Conservation (phyloP, 2,797 vertebrate genomes). For the Lagocephalus sceleratus region DNA sequence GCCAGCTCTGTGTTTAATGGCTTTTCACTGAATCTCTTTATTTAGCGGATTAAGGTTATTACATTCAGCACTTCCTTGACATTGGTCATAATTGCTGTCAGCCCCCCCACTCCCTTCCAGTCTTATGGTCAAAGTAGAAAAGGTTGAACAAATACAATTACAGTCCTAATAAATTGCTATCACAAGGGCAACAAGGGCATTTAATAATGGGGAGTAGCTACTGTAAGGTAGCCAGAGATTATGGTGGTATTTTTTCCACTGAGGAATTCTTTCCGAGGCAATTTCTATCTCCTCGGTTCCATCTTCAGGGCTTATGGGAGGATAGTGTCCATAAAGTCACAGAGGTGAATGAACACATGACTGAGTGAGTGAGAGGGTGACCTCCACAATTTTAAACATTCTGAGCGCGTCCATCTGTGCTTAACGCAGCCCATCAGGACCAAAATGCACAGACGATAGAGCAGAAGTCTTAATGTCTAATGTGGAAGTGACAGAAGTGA, state of each 20-base stretch:
- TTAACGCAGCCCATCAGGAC: too few relatives aligned
- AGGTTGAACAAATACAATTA: conserved; percentile 34
- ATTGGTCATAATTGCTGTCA: conserved; percentile 10
- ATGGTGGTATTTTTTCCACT: conserved; percentile 36
- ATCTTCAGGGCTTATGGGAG: conserved; percentile 57
- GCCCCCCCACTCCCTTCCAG: conserved; percentile 6
- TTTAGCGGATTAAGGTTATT: conserved; percentile 25
- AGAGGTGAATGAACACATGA: conserved; percentile 36
- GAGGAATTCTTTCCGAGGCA: conserved; percentile 35
- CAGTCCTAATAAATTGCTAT: conserved; percentile 49
- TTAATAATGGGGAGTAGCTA: conserved; percentile 46
- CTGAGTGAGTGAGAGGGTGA: conserved; percentile 9
- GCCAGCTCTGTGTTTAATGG: conserved; percentile 21
- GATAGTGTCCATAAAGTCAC: conserved; percentile 57
- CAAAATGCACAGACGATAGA: too few relatives aligned
- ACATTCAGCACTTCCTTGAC: conserved; percentile 18
- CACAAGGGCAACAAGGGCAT: conserved; percentile 29
- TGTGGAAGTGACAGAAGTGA: too few relatives aligned
- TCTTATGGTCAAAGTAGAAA: conserved; percentile 28
- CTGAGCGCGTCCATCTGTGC: too few relatives aligned
- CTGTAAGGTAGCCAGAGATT: conserved; percentile 47
- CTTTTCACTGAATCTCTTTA: conserved; percentile 33
- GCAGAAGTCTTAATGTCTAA: too few relatives aligned
- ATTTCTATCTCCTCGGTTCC: conserved; percentile 33
- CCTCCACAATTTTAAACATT: too few relatives aligned